Conservation (phyloP, 2,113 vertebrate species). For the Bambusicola thoracicus region DNA sequence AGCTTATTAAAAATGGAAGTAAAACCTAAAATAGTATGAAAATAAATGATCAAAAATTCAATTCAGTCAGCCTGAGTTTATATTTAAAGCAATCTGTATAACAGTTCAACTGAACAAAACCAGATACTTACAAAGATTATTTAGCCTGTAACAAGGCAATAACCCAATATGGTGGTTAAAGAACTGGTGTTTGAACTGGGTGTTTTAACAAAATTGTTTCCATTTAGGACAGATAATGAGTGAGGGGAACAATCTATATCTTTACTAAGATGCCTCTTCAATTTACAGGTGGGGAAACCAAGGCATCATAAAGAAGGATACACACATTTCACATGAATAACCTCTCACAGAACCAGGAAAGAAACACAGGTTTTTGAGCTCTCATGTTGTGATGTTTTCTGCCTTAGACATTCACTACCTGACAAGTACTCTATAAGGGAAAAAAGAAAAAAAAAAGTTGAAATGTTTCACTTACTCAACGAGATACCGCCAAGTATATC, state of each 20-base stretch:
- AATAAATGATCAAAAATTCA: background rate
- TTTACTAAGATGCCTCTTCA: background rate
- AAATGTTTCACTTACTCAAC: background rate
- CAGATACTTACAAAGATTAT: background rate
- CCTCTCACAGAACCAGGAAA: background rate
- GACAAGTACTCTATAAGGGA: background rate
- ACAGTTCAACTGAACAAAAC: background rate
- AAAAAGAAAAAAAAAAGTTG: background rate
- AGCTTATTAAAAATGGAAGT: background rate
- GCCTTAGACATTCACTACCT: background rate
- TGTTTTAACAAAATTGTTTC: background rate
- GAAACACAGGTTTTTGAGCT: background rate
- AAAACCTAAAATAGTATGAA: background rate
- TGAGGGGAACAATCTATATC: background rate
- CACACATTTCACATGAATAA: background rate
- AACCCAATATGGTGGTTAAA: background rate
- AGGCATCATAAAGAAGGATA: background rate
- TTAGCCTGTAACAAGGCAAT: background rate
- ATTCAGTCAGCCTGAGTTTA: background rate
- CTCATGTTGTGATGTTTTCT: background rate
- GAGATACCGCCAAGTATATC: background rate
- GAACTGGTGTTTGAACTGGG: background rate
- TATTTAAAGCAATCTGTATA: background rate
- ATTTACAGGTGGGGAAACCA: background rate
- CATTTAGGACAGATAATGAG: background rate